Percentiles rank a stretch among this genome's conserved stretches.
Conservation (phyloP, 2,113 vertebrate species). For the Cebidichthys violaceus region DNA sequence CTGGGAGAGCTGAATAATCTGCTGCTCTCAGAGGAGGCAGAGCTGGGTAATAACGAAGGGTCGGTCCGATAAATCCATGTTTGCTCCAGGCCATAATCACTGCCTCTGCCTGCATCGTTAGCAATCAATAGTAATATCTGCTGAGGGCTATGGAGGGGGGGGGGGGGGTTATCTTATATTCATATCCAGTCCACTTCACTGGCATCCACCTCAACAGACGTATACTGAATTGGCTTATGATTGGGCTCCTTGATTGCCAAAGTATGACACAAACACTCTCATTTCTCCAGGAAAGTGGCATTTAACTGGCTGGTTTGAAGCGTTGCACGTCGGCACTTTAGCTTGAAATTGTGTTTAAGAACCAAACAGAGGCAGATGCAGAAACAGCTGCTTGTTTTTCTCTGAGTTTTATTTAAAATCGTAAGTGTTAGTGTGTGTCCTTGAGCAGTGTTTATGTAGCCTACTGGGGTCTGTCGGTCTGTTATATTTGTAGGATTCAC, state of each 20-base stretch:
- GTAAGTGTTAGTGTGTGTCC: constrained; percentile 2
- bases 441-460: background rate
- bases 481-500: background rate
- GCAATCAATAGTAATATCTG: constrained; percentile 64
- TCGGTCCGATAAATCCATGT: constrained; percentile 6
- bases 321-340: background rate
- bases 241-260: constrained; percentile 14
- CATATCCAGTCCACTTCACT: constrained; percentile 39
- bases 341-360: constrained; percentile 1
- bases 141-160: background rate
- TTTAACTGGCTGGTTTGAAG: constrained; percentile 11
- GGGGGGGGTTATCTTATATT: constrained; percentile 24
- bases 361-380: constrained; percentile 17
- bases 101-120: constrained; percentile 16
- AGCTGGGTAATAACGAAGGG: constrained; percentile 33
- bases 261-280: constrained; percentile 6
- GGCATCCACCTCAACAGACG: constrained; percentile 16
- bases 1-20: constrained; percentile 4
- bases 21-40: constrained; percentile 12
- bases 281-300: background rate
- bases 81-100: constrained; percentile 7
- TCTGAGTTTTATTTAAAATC: background rate
- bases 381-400: constrained; percentile 2
- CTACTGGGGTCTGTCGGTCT: background rate
- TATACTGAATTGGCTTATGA: background rate